Conservation (phyloP, 1,140 invertebrate species). For the Pseudoatta argentina region DNA sequence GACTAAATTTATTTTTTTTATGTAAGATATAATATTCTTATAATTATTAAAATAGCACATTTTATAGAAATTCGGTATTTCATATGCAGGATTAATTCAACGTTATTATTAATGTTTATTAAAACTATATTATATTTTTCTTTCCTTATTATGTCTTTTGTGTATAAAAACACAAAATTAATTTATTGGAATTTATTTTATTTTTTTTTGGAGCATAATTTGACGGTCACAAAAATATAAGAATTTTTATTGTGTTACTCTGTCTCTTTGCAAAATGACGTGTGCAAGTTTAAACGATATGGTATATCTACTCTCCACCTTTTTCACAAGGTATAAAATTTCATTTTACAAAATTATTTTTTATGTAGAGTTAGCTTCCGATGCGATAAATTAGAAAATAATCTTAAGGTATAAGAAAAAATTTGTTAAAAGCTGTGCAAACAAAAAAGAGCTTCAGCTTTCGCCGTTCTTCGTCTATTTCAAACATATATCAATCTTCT, state of each 20-base stretch:
- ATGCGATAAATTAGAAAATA: constrained; percentile 63
- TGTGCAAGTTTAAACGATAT: constrained; percentile 45
- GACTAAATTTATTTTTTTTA: not conserved
- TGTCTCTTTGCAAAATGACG: constrained; percentile 73
- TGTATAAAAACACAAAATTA: not conserved
- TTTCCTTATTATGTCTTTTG: not conserved
- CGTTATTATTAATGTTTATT: not conserved
- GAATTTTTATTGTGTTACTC: constrained; percentile 27
- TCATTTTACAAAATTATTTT: constrained; percentile 68
- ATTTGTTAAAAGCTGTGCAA: not conserved
- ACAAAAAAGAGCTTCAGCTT: not conserved
- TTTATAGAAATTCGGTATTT: constrained; percentile 12
- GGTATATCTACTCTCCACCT: constrained; percentile 29
- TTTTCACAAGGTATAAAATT: constrained; percentile 47
- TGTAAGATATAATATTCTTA: not conserved
- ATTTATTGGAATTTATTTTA: not conserved
- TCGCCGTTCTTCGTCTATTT: not conserved
- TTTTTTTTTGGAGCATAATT: constrained; percentile 22
- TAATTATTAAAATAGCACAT: constrained; percentile 8
- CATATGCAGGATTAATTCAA: not conserved
- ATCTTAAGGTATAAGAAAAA: not conserved
- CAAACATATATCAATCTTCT: not conserved
- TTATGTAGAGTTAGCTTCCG: constrained; percentile 58
- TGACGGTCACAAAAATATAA: not conserved
- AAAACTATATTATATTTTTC: not conserved